These are phyloP conservation scores for Grammomys surdaster DNA, from an alignment of 2,113 vertebrate species.

Conservation along the genomic window DNA sequence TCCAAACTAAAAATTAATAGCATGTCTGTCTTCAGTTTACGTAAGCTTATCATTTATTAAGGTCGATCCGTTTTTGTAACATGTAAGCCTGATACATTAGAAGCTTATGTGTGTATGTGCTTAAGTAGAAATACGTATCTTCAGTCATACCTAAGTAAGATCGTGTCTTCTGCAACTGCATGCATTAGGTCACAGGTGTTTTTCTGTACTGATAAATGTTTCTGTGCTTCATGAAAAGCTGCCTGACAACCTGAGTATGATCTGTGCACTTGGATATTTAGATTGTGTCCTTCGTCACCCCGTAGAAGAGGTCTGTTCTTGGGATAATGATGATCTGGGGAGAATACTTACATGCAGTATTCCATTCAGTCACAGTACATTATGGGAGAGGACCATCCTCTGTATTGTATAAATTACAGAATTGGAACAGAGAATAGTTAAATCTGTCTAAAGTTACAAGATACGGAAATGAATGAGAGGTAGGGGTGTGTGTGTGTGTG, in stretches of 20 bases:
- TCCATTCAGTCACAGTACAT: neutral
- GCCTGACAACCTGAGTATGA: fast-evolving
- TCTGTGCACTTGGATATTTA: neutral
- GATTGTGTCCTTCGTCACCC: neutral
- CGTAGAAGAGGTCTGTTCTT: neutral
- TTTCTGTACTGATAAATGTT: neutral
- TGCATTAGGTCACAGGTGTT: neutral
- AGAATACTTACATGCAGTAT: neutral
- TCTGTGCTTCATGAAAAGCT: neutral
- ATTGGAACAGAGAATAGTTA: neutral
- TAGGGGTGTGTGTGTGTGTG: neutral
- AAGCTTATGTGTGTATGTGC: neutral
- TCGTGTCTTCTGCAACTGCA: neutral
- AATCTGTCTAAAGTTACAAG: neutral
- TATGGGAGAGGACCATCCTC: neutral
- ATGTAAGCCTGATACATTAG: neutral
- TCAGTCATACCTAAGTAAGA: neutral
- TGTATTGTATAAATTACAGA: neutral
- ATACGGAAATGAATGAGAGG: neutral
- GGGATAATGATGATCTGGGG: neutral
- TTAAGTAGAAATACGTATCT: neutral
- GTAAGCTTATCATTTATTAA: neutral
- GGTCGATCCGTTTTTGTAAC: neutral
- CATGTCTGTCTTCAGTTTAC: neutral
- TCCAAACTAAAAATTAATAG: neutral